Percentiles rank a stretch among this genome's conserved stretches.
These are phyloP conservation scores for Oncorhynchus mykiss DNA, from an alignment of 2,113 vertebrate species.

Conservation along the genomic window DNA sequence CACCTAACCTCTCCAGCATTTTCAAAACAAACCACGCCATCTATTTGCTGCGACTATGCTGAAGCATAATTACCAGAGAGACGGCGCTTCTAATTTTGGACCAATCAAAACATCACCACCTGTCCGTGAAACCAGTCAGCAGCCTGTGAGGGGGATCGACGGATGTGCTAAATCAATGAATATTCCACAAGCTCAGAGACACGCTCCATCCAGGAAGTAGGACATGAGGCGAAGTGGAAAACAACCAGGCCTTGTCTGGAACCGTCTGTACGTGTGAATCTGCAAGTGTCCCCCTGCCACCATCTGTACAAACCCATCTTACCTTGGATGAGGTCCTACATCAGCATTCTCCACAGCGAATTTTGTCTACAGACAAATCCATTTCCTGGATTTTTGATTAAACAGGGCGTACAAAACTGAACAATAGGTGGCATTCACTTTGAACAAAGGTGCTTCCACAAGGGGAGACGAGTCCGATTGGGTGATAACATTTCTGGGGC, in stretches of 20 bases:
- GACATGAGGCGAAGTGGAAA: background rate
- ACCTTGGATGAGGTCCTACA: background rate
- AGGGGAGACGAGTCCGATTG: too few relatives aligned
- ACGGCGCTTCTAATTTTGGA: background rate
- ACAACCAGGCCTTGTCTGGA: background rate
- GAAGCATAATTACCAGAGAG: background rate
- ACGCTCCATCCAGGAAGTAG: background rate
- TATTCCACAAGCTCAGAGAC: slow-evolving; percentile 11
- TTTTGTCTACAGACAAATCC: too few relatives aligned
- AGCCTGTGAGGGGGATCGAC: background rate
- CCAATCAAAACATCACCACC: background rate
- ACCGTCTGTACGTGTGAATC: background rate
- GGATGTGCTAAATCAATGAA: background rate
- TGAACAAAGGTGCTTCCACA: too few relatives aligned
- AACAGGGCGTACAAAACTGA: too few relatives aligned
- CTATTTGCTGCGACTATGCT: background rate
- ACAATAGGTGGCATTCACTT: too few relatives aligned
- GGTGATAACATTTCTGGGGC: too few relatives aligned
- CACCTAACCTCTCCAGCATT: background rate
- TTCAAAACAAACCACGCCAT: background rate
- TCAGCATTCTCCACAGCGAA: background rate
- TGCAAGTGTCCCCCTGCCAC: background rate
- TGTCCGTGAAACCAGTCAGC: background rate
- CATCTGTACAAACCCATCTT: background rate
- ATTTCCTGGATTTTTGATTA: too few relatives aligned